Conservation (phyloP, 2,888 invertebrate species). For the Emmelina monodactyla region DNA sequence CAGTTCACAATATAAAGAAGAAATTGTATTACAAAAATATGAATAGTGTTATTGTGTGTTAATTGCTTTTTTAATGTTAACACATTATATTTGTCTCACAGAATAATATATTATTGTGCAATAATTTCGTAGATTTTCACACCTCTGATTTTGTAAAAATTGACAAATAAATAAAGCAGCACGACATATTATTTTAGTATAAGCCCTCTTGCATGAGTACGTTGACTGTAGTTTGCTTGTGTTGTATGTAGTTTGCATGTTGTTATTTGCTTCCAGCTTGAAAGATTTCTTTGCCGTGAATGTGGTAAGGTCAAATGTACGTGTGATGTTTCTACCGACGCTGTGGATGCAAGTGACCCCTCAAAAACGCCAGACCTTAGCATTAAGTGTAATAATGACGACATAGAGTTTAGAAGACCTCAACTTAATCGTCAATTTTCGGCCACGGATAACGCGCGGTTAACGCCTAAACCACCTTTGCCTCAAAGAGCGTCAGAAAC, state of each 20-base stretch:
- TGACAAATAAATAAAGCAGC: too few species aligned
- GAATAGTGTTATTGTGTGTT: too few species aligned
- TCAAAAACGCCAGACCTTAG: conserved; percentile 14
- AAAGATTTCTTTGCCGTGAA: conserved; percentile 76
- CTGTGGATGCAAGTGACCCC: conserved; percentile 17
- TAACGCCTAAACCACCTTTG: conserved; percentile 18
- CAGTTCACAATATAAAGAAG: too few species aligned
- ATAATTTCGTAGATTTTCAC: too few species aligned
- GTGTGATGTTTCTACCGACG: conserved; percentile 42
- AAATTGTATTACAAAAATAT: too few species aligned
- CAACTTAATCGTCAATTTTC: conserved; percentile 29
- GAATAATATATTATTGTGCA: too few species aligned
- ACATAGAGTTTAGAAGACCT: conserved; percentile 37
- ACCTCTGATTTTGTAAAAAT: too few species aligned
- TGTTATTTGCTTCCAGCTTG: conserved; percentile 73
- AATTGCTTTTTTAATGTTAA: too few species aligned
- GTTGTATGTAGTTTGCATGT: conserved; percentile 60
- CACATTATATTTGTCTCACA: too few species aligned
- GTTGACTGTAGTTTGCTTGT: conserved; percentile 37
- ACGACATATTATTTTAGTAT: too few species aligned
- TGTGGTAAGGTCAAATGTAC: conserved; percentile 74
- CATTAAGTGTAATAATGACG: conserved; percentile 19
- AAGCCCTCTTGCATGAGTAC: too few species aligned
- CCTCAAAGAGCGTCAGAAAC: conserved; percentile 30
- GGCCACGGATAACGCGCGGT: conserved; percentile 25